Evolutionary conservation across 1,140 invertebrate genomes (phyloP).

Genomic region (Megalopta genalis): DNA sequence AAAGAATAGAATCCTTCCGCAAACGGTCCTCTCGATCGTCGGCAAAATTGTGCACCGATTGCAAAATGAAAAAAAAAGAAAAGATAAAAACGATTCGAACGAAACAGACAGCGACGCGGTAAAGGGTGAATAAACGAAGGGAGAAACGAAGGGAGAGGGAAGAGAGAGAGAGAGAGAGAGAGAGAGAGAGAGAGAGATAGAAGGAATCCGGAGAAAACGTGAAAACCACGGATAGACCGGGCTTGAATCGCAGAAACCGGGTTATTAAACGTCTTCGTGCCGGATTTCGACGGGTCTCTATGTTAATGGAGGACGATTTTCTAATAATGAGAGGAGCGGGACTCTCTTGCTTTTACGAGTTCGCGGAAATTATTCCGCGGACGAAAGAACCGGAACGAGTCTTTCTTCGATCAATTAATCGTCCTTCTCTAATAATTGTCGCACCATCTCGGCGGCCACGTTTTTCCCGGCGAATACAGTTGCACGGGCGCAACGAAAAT

Average conservation of each 20-base stretch:
- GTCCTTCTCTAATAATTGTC: constrained; percentile 12
- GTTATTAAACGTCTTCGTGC: constrained; percentile 28
- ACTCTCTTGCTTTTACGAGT: constrained; percentile 6
- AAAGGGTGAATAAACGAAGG: neutral
- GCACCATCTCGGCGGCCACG: neutral
- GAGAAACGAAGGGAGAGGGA: neutral
- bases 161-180: neutral
- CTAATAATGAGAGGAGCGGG: constrained; percentile 22
- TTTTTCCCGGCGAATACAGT: neutral
- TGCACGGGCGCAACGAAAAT: too few species aligned
- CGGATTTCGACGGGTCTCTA: constrained; percentile 36
- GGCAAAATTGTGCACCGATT: too few species aligned
- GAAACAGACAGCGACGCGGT: too few species aligned
- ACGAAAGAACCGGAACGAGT: constrained; percentile 4
- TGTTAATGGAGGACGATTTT: constrained; percentile 48
- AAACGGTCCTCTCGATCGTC: too few species aligned
- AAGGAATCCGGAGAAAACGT: neutral
- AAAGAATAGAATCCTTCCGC: too few species aligned
- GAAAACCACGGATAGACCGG: neutral
- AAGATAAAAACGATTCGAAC: too few species aligned
- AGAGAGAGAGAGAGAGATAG: neutral
- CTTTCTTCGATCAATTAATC: constrained; percentile 19
- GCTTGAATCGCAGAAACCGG: constrained; percentile 10
- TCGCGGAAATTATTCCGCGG: constrained; percentile 11
- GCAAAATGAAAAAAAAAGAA: too few species aligned